phyloP scores from a whole-genome alignment of 2,113 vertebrate species.

The Camarhynchus parvulus region DNA sequence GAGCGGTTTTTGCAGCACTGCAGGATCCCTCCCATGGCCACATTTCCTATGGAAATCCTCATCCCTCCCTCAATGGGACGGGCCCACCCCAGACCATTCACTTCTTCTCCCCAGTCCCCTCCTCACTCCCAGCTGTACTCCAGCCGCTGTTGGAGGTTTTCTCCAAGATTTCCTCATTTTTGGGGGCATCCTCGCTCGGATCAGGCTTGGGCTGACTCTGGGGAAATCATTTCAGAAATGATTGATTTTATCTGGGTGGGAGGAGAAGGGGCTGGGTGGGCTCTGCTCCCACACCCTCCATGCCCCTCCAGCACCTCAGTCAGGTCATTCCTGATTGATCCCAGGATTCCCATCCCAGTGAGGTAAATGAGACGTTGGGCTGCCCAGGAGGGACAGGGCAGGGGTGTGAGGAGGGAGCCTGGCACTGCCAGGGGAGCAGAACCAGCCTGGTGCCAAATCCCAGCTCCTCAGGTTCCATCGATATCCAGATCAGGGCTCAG shows the following conservation, averaged over 20 bases:
- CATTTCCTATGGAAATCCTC: not conserved
- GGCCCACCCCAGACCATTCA: too few relatives aligned
- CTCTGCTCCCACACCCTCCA: not conserved
- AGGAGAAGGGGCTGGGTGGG: not conserved
- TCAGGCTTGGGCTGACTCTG: too few relatives aligned
- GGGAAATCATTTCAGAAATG: not conserved
- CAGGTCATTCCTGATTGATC: not conserved
- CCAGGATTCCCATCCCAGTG: not conserved
- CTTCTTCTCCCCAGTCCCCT: not conserved
- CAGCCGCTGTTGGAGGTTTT: accelerated
- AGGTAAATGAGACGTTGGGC: accelerated
- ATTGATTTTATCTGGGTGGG: not conserved
- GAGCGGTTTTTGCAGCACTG: not conserved
- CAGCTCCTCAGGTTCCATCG: accelerated
- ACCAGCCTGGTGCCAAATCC: not conserved
- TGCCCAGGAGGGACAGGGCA: not conserved
- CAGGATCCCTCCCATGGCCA: not conserved
- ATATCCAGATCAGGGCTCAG: accelerated
- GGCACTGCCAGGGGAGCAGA: accelerated
- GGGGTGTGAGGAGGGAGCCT: accelerated
- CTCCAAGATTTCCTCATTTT: not conserved
- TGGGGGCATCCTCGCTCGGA: not conserved
- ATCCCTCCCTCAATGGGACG: accelerated
- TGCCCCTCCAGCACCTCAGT: not conserved
- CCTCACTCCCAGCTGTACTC: not conserved